Conservation (phyloP, 1,140 invertebrate species). For the Arion vulgaris region DNA sequence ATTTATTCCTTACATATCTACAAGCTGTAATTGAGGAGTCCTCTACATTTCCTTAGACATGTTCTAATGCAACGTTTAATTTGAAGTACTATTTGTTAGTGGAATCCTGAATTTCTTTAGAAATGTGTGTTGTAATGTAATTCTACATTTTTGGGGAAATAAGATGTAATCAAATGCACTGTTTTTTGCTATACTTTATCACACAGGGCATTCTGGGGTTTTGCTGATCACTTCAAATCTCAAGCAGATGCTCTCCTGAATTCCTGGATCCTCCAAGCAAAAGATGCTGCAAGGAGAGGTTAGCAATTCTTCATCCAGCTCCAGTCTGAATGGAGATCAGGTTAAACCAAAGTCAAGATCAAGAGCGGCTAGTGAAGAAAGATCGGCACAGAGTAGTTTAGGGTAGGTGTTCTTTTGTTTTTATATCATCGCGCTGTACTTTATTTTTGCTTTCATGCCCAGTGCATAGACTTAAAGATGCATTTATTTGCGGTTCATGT, state of each 20-base stretch:
- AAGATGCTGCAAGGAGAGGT: conserved; percentile 79
- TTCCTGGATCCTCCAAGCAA: conserved; percentile 86
- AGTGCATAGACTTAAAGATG: too few species aligned
- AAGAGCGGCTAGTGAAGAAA: conserved; percentile 61
- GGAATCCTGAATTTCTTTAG: too few species aligned
- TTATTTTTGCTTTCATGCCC: too few species aligned
- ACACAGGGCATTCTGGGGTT: conserved; percentile 87
- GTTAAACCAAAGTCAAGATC: conserved; percentile 26
- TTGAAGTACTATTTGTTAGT: too few species aligned
- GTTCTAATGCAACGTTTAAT: too few species aligned
- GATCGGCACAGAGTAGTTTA: conserved; percentile 48
- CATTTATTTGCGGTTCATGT: too few species aligned
- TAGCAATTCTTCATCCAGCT: conserved; percentile 73
- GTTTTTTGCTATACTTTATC: background rate
- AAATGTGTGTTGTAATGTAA: background rate
- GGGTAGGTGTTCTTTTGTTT: background rate
- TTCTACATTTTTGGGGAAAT: too few species aligned
- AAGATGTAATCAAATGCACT: too few species aligned
- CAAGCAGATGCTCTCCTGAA: conserved; percentile 89
- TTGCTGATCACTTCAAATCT: conserved; percentile 91
- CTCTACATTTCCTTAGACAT: too few species aligned
- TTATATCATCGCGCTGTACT: too few species aligned
- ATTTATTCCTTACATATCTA: too few species aligned
- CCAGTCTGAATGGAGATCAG: conserved; percentile 68
- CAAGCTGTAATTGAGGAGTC: too few species aligned